Evolutionary conservation across 2,113 vertebrate genomes (phyloP), one percentile per base, ranked within the genome.

Genomic region (Cromileptes altivelis): DNA sequence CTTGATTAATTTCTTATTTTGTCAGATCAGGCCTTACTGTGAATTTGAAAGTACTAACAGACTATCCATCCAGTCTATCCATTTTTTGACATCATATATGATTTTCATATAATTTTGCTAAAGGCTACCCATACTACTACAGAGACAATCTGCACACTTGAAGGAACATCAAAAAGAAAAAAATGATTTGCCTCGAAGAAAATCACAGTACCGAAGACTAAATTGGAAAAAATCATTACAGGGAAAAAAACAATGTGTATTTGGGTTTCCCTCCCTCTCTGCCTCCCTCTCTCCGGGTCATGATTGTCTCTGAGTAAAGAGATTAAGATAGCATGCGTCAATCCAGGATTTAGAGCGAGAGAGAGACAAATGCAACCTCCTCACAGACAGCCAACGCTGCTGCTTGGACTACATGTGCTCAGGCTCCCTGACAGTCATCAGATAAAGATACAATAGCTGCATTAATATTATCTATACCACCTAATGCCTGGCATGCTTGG

Each of bases 251-350:
- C 12, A 33, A 4, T 30, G 81, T 78, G 61, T 78, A 70, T 86
- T 23, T 71, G 60, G 42, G 53, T 53, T 79, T 60, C 21, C 57
- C 73, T 80, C 55, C 80, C 52, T 81, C 71, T 60, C 62, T 77
- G n/a, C 57, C 71, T 79, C 56, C 79, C 47, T 65, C 70, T 80
- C 89, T 87, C 63, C 83, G 81, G 85, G 27, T 93, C 81, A 90
- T 80, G 94, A 96, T 94, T 96, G 95, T 92, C 95, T 94, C 93
- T 88, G 92, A 91, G 89, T 97, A 97, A 97, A 94, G 89, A 96
- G 97, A 97, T 97, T 97, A 97, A 93, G 93, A 94, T 94, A 92
- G 94, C 91, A 96, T 96, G 95, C 92, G 95, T 97, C 96, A 97
- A 95, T 95, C 95, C 94, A 94, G 96, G 97, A 96, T 97, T 97